Evolutionary conservation across 2,113 vertebrate genomes (phyloP), one percentile per base, ranked within the genome.

Genomic region (Candoia aspera): DNA sequence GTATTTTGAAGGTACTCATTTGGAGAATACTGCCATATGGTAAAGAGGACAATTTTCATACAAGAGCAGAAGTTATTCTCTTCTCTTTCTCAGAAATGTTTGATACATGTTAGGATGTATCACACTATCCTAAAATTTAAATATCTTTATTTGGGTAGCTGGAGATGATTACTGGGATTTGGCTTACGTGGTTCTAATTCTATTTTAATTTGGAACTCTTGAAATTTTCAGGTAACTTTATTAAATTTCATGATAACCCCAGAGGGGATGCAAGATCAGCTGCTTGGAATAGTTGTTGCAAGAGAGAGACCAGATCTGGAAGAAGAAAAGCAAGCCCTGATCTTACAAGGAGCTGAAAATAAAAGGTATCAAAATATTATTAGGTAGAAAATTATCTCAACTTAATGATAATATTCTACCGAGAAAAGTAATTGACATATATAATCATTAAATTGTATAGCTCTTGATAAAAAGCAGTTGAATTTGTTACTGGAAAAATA

Each of bases 231-330:
- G 99, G 98, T 99, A 79, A 99, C 98, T 0, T 96, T 99, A 85
- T 83, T 99, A 92, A 99, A 99, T 96, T 99, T 99, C 97, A 99
- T 99, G 99, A 98, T 99, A 94, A 99, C 98, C 26, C 97, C 98
- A 4, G 98, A 99, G 91, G 99, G 98, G 58, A 98, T 99, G 98
- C 98, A 99, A 90, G 98, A 99, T 94, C 99, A 99, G 94, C 98
- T 99, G 49, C 96, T 99, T 92, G 98, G 98, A 85, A 99, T 99
- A 21, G 98, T 99, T 83, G 98, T 99, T 94, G 98, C 98, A 0
- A 96, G 97, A 79, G 98, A 99, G 95, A 98, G 98, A 90, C 98
- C 99, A 0, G 98, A 99, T 93, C 97, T 99, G 15, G 99, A 99
- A 96, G 98, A 98, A 90, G 98, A 98, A 96, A 99, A 99, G 89